These are phyloP conservation scores for Geococcyx californianus DNA, from an alignment of 2,113 vertebrate species.

Conservation along the genomic window DNA sequence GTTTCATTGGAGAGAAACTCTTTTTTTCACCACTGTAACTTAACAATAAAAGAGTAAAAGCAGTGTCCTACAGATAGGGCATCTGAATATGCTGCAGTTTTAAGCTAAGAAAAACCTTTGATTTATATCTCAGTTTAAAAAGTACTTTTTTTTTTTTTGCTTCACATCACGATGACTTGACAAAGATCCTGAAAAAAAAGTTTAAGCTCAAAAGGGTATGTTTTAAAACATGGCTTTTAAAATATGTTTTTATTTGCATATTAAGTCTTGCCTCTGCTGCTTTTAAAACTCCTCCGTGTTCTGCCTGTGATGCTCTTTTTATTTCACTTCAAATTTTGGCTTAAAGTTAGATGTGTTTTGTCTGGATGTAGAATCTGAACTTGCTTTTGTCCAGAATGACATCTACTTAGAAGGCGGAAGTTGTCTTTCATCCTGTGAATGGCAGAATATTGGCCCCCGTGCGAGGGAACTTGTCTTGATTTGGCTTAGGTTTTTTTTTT, in stretches of 20 bases:
- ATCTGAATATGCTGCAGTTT: neutral
- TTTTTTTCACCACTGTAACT: neutral
- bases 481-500: neutral
- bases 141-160: neutral
- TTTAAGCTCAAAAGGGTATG: neutral
- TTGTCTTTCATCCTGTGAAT: neutral
- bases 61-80: neutral
- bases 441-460: neutral
- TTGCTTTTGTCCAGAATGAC: neutral
- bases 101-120: neutral
- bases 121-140: neutral
- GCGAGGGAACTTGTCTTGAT: neutral
- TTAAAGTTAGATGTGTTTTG: neutral
- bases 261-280: neutral
- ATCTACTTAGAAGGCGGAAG: neutral
- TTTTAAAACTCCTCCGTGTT: neutral
- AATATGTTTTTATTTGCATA: neutral
- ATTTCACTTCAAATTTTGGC: neutral
- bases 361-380: neutral
- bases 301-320: neutral
- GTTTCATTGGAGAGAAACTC: neutral
- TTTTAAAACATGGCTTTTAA: neutral
- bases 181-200: neutral
- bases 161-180: neutral
- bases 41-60: neutral